Percentiles rank a stretch among this genome's conserved stretches.
These are phyloP conservation scores for Cavia porcellus DNA, from an alignment of 2,113 vertebrate species.

Conservation along the genomic window DNA sequence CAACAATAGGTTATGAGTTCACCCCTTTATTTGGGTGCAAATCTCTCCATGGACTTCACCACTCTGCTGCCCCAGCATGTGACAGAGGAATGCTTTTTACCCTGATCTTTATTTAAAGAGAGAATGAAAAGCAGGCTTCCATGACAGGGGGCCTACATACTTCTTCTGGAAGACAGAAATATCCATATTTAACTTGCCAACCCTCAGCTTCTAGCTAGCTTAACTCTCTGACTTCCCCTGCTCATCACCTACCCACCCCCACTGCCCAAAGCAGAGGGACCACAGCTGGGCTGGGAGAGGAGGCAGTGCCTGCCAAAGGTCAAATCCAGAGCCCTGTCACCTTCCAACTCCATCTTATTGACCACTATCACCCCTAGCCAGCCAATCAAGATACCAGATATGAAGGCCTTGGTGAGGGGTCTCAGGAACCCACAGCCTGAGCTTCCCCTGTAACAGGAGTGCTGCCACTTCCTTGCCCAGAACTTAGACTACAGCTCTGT, in stretches of 20 bases:
- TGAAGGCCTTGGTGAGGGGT: background rate
- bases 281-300: background rate
- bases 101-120: conserved; percentile 36
- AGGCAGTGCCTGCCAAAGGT: background rate
- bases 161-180: conserved; percentile 41
- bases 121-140: conserved; percentile 45
- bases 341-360: background rate
- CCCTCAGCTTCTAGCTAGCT: background rate
- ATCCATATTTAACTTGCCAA: background rate
- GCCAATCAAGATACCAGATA: background rate
- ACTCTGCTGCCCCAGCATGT: background rate
- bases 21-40: background rate
- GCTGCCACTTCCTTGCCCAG: background rate
- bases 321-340: background rate
- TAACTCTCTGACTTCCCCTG: conserved; percentile 2
- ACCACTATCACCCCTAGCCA: background rate
- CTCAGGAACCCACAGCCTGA: background rate
- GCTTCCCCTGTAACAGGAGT: background rate
- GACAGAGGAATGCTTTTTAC: background rate
- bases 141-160: background rate
- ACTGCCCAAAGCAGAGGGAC: background rate
- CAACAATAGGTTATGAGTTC: background rate
- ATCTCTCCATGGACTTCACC: background rate
- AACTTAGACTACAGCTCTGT: background rate
- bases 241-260: background rate